Evolutionary conservation across 2,797 vertebrate genomes (phyloP).

Genomic region (Mycteria americana): DNA sequence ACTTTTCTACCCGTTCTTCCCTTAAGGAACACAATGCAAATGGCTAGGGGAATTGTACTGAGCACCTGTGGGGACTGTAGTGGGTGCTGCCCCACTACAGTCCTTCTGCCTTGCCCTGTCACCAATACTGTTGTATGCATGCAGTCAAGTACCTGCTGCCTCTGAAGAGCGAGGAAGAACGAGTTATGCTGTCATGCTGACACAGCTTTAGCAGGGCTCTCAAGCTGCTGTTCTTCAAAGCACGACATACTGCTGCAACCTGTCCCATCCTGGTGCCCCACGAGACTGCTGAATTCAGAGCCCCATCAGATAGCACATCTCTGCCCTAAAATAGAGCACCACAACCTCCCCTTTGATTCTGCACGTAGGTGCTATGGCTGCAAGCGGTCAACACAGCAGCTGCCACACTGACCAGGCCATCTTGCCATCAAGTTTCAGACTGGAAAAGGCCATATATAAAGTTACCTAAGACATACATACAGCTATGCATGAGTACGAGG

Average conservation of each 20-base stretch:
- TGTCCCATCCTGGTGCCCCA: background rate
- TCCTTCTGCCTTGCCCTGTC: background rate
- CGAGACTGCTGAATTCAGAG: background rate
- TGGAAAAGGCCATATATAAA: background rate
- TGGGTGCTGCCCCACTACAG: background rate
- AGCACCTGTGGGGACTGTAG: background rate
- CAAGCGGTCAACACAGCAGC: rapidly evolving
- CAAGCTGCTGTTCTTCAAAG: background rate
- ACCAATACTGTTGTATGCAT: background rate
- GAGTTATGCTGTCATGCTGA: background rate
- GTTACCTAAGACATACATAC: background rate
- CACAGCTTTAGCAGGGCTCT: background rate
- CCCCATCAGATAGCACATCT: background rate
- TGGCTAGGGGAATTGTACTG: background rate
- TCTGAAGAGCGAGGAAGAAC: background rate
- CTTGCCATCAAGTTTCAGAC: background rate
- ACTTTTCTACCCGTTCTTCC: background rate
- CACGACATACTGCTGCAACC: background rate
- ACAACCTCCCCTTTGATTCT: background rate
- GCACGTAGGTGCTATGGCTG: rapidly evolving
- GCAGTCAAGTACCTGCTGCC: background rate
- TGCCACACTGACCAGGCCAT: background rate
- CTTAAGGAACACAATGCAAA: background rate
- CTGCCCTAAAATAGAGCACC: background rate
- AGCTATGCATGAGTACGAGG: background rate